Evolutionary conservation across 2,888 invertebrate genomes (phyloP), one percentile per base, ranked within the genome.

Genomic region (Tetrapedia diversipes): DNA sequence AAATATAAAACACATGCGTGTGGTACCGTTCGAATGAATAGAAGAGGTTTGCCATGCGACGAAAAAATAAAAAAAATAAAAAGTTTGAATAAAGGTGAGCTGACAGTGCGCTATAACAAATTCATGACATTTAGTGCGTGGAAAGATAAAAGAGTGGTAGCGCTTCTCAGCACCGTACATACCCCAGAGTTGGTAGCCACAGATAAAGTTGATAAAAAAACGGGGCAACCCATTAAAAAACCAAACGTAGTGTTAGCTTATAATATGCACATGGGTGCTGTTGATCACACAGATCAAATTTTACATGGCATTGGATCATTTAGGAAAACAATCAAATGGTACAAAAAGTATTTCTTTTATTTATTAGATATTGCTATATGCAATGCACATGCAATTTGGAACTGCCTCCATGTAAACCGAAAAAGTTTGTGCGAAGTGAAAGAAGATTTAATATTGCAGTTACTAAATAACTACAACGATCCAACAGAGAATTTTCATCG

Each of bases 211-310:
- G 60, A 69, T 22, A n/a, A 27, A 14, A 41, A 4, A 37, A 69
- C 68, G 14, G 53, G 56, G 14, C 34, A 61, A 39, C 32, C 14
- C 11, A 37, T 65, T 3, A 60, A 53, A 41, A 69, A 77, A 39
- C 72, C 70, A 19, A 72, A 64, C 61, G 29, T 65, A 11, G 37
- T 77, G 60, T 39, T 56, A 39, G 53, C 61, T 16, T 77, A 77
- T 54, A 77, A 77, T 59, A 57, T 34, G 29, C 32, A 68, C 47
- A 68, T 77, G 68, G 68, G 68, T 41, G 71, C 49, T 3, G 72
- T 72, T 19, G 77, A 69, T 41, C 24, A 59, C 10, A 47, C n/a
- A 27, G 57, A 70, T 54, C 61, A 60, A 39, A 66, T 54, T 41
- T 34, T 66, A 39, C 43, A 60, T 53, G 54, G 41, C 3, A 54